Percentiles rank a stretch among this genome's conserved stretches.
phyloP scores from a whole-genome alignment of 1,140 invertebrate species.

The Hypothenemus hampei region DNA sequence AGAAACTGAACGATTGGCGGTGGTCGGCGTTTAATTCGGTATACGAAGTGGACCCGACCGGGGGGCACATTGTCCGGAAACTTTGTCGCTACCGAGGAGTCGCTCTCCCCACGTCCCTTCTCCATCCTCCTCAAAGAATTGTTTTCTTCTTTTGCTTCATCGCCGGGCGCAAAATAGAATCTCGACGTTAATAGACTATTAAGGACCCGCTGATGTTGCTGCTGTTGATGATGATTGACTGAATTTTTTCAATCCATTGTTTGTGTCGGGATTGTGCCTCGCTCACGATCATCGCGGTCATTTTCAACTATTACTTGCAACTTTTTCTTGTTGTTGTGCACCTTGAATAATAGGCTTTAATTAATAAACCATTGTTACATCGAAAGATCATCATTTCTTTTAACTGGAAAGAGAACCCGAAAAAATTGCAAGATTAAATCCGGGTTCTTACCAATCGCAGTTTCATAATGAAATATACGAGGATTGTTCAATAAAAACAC shows the following conservation, averaged over 20 bases:
- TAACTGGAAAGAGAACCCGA: too few species aligned
- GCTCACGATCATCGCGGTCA: too few species aligned
- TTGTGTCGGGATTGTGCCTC: constrained; percentile 12
- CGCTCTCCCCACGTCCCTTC: too few species aligned
- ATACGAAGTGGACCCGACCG: constrained; percentile 41
- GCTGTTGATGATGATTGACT: constrained; percentile 24
- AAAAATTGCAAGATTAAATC: too few species aligned
- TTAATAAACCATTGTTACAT: too few species aligned
- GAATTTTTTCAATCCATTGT: constrained; percentile 24
- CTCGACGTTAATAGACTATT: constrained; percentile 24
- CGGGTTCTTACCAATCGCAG: too few species aligned
- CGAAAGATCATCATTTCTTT: too few species aligned
- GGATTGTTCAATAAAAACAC: too few species aligned
- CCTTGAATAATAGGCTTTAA: too few species aligned
- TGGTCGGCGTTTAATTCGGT: constrained; percentile 42
- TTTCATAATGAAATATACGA: too few species aligned
- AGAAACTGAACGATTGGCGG: constrained; percentile 39
- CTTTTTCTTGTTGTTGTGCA: constrained; percentile 1
- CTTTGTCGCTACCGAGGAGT: constrained; percentile 30
- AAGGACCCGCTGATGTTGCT: constrained; percentile 9
- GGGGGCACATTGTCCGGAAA: constrained; percentile 34
- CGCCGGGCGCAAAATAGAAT: constrained; percentile 26
- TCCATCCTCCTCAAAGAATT: too few species aligned
- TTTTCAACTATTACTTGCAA: constrained; percentile 22
- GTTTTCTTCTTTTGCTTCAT: too few species aligned